Base-by-base conservation (phyloP, 2,888 invertebrate genomes). In the Drosophila helvetica region DNA sequence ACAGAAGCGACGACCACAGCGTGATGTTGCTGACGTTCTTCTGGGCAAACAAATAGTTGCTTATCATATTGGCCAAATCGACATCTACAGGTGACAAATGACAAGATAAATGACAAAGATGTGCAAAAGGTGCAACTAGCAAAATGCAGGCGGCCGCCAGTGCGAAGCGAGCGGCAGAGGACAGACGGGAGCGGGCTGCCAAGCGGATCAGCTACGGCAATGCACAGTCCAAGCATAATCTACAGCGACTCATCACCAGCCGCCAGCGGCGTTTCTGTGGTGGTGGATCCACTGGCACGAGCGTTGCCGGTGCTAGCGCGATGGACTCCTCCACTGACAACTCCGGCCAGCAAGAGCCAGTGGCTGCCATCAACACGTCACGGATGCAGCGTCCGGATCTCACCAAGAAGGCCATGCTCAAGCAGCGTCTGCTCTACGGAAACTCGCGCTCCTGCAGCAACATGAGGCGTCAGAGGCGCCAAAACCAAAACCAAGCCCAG, bases 201-300 rank as follows among this genome's bases (percentile, higher is more conserved):
- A 81, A 80, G 3, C 87, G 90, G 19, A 81, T 77, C 8, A 78
- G 74, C 43, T 90, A 90, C 27, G 90, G 90, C 50, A 90, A 90
- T 58, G 80, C 81, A 2, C 80, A 80, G 27, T 90, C 90, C 3
- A 78, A 79, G 2, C 78, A 74, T 27, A 90, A 90, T 45, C 64
- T 84, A 17, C 66, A 80, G 19, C 90, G 90, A 10, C 57, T 86
- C 1, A 53, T 57, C 8, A 67, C 51, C 50, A 60, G 68, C 1
- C 63, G 71, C 1, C 60, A 62, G 62, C 71, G 71, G 0, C 77
- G 78, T 0, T 52, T 55, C 0, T 18, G n/a, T 0, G 42, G 42
- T 9, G 61, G 25, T n/a, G 47, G 48, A 45, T 19, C 22, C 22
- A 38, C 38, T 38, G 38, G 38, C 38, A 8, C 33, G 19, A 25